phyloP scores from a whole-genome alignment of 2,797 vertebrate species.

The Cheirogaleus major region DNA sequence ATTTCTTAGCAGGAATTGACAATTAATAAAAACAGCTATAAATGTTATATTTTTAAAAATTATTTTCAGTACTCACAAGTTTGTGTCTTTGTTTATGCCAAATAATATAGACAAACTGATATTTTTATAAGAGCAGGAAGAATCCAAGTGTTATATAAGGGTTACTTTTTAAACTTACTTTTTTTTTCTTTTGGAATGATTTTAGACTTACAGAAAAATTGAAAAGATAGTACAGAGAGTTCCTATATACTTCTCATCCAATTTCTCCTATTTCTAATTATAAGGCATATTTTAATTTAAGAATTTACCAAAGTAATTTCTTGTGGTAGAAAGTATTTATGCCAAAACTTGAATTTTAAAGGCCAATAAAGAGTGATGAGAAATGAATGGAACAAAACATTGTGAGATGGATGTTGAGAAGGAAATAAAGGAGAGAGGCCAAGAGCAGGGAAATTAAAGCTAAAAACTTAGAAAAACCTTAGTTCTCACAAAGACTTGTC shows the following conservation, averaged over 20 bases:
- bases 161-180: not conserved
- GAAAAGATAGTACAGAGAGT: not conserved
- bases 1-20: not conserved
- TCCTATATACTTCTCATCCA: not conserved
- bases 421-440: not conserved
- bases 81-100: not conserved
- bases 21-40: not conserved
- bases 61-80: not conserved
- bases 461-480: not conserved
- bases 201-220: slow-evolving; percentile 15
- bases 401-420: not conserved
- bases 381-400: not conserved
- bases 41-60: not conserved
- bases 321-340: not conserved
- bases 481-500: not conserved
- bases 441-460: not conserved
- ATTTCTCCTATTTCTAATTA: slow-evolving; percentile 15
- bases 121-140: not conserved
- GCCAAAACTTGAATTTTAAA: not conserved
- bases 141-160: not conserved
- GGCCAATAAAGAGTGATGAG: not conserved
- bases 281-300: not conserved
- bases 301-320: not conserved
- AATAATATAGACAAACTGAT: not conserved
- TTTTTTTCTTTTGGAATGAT: slow-evolving; percentile 32